Evolutionary conservation across 2,888 invertebrate species (phyloP).

Genomic region (Tetanocera ferruginea): DNA sequence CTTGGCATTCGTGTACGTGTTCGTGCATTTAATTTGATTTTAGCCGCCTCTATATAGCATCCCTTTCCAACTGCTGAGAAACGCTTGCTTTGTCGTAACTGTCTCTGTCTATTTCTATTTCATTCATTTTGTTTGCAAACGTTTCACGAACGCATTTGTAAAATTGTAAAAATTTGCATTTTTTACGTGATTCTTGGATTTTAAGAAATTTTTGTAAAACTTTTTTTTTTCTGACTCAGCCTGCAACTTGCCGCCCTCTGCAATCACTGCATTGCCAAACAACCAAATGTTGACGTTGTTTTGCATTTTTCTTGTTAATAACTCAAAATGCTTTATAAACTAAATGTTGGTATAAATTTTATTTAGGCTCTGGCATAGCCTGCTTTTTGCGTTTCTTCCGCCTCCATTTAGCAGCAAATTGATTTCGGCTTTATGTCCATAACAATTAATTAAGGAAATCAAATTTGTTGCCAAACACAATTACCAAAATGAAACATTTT

Average conservation of each 20-base stretch:
- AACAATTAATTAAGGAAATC: conserved; percentile 55
- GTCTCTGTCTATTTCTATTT: neutral
- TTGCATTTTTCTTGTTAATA: conserved; percentile 9
- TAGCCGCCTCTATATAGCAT: conserved; percentile 36
- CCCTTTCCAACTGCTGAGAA: conserved; percentile 25
- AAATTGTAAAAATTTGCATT: conserved; percentile 49
- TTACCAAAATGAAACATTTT: conserved; percentile 27
- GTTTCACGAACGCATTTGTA: conserved; percentile 24
- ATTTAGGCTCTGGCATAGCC: neutral
- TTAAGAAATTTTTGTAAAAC: conserved; percentile 35
- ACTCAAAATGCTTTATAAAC: conserved; percentile 19
- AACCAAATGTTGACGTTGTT: too few relatives aligned
- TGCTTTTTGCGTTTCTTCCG: neutral
- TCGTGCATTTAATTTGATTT: conserved; percentile 52
- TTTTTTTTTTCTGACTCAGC: neutral
- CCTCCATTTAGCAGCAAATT: neutral
- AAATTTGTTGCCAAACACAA: conserved; percentile 44
- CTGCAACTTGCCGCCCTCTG: neutral
- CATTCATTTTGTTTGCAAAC: conserved; percentile 17
- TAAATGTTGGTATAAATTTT: conserved; percentile 8
- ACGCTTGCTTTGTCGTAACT: neutral
- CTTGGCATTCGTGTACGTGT: conserved; percentile 45
- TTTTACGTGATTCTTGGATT: conserved; percentile 52
- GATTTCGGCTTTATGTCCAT: conserved; percentile 46
- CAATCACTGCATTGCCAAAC: neutral